These are phyloP conservation scores for Lagocephalus sceleratus DNA, from an alignment of 2,797 vertebrate genomes.

Conservation along the genomic window DNA sequence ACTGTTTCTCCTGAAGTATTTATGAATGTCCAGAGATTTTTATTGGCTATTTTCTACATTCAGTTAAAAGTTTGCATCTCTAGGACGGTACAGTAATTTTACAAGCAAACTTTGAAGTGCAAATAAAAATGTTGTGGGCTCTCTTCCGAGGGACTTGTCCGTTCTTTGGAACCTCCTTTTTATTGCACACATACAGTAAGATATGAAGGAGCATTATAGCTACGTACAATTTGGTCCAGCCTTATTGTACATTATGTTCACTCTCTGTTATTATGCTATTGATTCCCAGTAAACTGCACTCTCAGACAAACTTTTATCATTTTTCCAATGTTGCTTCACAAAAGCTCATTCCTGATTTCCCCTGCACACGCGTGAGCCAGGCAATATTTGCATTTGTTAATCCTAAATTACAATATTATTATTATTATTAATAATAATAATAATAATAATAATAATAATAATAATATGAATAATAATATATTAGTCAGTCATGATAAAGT, in stretches of 20 bases:
- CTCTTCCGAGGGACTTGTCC: slow-evolving; percentile 59
- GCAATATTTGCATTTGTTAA: slow-evolving; percentile 11
- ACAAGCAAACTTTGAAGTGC: slow-evolving; percentile 54
- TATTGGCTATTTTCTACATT: not conserved
- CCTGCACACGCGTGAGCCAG: slow-evolving; percentile 25
- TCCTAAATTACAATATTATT: no score
- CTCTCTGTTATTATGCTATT: slow-evolving; percentile 70
- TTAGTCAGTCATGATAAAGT: slow-evolving; percentile 55
- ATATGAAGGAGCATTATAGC: slow-evolving; percentile 63
- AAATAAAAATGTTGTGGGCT: slow-evolving; percentile 52
- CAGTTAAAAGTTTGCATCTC: slow-evolving; percentile 10
- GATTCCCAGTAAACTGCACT: slow-evolving; percentile 68
- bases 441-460: slow-evolving; percentile 11
- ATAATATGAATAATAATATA: slow-evolving; percentile 20
- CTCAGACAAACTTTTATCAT: slow-evolving; percentile 63
- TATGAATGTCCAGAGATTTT: not conserved
- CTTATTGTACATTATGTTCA: slow-evolving; percentile 64
- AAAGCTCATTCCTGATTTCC: slow-evolving; percentile 65
- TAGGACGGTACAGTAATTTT: slow-evolving; percentile 35
- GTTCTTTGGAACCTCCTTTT: slow-evolving; percentile 65
- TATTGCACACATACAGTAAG: slow-evolving; percentile 64
- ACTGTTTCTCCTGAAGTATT: no score
- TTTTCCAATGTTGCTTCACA: slow-evolving; percentile 69
- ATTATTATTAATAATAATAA: not conserved
- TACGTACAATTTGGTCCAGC: slow-evolving; percentile 71